Base-by-base conservation (phyloP, 2,888 invertebrate genomes). In the Orthosia gothica region DNA sequence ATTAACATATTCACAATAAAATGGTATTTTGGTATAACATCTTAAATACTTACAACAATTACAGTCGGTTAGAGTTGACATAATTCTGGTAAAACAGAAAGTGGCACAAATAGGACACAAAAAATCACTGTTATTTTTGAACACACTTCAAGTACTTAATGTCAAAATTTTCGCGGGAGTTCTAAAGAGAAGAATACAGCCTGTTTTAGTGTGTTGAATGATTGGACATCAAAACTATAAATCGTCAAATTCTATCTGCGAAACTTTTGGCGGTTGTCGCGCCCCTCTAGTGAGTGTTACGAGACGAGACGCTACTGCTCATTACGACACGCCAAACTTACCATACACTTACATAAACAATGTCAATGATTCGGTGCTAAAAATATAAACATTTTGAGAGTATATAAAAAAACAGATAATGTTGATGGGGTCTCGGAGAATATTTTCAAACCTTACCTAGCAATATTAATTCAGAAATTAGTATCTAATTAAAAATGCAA, bases 341-440 rank as follows among this genome's bases (percentile, higher is more conserved):
- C 84, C 89, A 89, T 83, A 86, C 79, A 82, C 87, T 93, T 94
- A 93, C 87, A 92, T 93, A 93, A 93, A 92, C 87, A 90, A 89
- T 91, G 90, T 92, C 91, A 90, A 88, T 63, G 82, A 71, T 76
- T 61, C 50, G 70, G 65, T 70, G 63, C 84, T 80, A 81, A 80
- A 69, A 69, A 61, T 9, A 61, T 52, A 50, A 66, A 77, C 18
- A 57, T 47, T 49, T 80, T 40, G 18, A 32, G 40, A 40, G 9
- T 40, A 40, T 40, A 40, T 7, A 32, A 32, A 32, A 32, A 2
- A 32, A 7, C 32, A 7, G 32, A 32, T 59, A 59, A 20, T 59
- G 7, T 45, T 59, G 7, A 45, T 3, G 40, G 5, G n/a, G 7
- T 40, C 59, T 9, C 32, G 58, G 13, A 4, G 13, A 5, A 55